Evolutionary conservation across 2,113 vertebrate species (phyloP), one percentile per base, ranked within the genome.

Genomic region (Sylvietta virens): DNA sequence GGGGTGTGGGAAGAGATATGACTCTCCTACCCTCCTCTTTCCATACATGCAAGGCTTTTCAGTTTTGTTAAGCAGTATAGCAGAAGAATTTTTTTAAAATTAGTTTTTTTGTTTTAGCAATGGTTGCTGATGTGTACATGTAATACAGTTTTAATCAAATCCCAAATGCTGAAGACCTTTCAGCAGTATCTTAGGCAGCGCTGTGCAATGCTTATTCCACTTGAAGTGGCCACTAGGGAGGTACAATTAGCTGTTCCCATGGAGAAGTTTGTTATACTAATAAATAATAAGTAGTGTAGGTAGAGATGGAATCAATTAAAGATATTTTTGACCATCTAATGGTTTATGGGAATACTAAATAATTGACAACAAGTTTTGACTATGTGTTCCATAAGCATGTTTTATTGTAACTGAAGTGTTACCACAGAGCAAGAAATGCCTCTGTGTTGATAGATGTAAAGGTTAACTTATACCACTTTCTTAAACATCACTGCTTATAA

Each of bases 281-380:
- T 99, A 99, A 98, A 98, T 99, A 98, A 99, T 98, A 99, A 98
- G 98, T 98, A 98, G 98, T 94, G 98, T 98, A 98, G 98, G 98
- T 98, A 98, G 98, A 97, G 97, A 98, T 98, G 98, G 98, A 99
- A 99, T 99, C 98, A 99, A 99, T 99, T 99, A 99, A 98, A 99
- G 98, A 98, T 97, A 98, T 95, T 98, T 98, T 98, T 99, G 99
- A 99, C 98, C 98, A 97, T 97, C 98, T 97, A 98, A 98, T 98
- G 98, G 98, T 97, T 98, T 97, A 98, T 97, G 97, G 97, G 97
- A 97, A 98, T 94, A 96, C 97, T 98, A 97, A 98, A 98, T 98
- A 98, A 98, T 98, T 98, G 97, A 98, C 95, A 96, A 95, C 82
- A 94, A 96, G 88, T 97, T 98, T 97, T 92, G 93, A 96, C 96